Conservation (phyloP, 2,888 invertebrate genomes). For the Phymatocera aterrima region DNA sequence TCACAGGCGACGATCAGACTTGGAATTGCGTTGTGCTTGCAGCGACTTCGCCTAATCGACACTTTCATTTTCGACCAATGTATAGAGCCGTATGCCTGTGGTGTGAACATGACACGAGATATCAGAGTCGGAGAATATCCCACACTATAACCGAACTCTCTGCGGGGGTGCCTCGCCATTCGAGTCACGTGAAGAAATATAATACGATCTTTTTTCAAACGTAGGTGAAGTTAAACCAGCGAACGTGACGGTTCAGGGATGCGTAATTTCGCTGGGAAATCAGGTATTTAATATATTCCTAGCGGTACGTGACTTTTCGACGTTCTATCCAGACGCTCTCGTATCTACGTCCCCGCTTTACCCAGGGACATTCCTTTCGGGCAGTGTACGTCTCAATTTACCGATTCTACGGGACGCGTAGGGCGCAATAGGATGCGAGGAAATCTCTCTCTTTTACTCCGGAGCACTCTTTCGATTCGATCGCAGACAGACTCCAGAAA, state of each 20-base stretch:
- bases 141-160: conserved; percentile 3
- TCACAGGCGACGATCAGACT: background rate
- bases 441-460: conserved; percentile 3
- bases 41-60: conserved; percentile 6
- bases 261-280: conserved; percentile 43
- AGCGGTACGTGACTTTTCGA: conserved; percentile 37
- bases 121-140: conserved; percentile 5
- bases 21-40: background rate
- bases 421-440: background rate
- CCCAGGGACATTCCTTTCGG: conserved; percentile 18
- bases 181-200: conserved; percentile 30
- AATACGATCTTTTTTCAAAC: conserved; percentile 41
- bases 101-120: conserved; percentile 12
- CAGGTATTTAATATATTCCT: conserved; percentile 42
- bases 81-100: background rate
- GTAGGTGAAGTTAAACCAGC: conserved; percentile 38
- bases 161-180: background rate
- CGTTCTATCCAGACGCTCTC: conserved; percentile 15
- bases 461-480: background rate
- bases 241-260: conserved; percentile 39
- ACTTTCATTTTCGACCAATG: conserved; percentile 5
- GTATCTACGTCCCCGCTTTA: background rate
- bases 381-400: conserved; percentile 24
- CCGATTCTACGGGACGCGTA: background rate
- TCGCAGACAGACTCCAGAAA: conserved; percentile 6